These are phyloP conservation scores for Pseudolycoriella hygida DNA, from an alignment of 2,888 invertebrate genomes.

Conservation along the genomic window DNA sequence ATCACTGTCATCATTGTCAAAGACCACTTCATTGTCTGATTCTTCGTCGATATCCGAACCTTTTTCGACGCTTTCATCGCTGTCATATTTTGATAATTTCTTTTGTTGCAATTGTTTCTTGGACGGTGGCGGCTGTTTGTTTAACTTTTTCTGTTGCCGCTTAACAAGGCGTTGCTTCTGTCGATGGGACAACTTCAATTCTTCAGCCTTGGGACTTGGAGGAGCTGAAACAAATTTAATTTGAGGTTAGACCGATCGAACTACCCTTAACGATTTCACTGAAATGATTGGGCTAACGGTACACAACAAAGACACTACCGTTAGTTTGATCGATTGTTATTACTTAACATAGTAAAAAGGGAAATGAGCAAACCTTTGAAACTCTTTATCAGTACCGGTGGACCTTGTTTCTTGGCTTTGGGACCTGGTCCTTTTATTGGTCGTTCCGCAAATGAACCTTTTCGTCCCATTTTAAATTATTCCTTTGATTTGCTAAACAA, in stretches of 20 bases:
- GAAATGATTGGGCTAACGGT: no score
- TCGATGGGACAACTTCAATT: slow-evolving; percentile 38
- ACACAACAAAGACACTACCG: no score
- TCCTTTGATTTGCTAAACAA: no score
- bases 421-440: slow-evolving; percentile 70
- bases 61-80: slow-evolving; percentile 14
- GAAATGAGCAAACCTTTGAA: slow-evolving; percentile 2
- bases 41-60: slow-evolving; percentile 23
- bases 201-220: neutral
- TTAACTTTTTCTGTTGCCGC: slow-evolving; percentile 36
- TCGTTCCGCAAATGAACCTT: slow-evolving; percentile 60
- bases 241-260: neutral
- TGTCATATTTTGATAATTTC: slow-evolving; percentile 16
- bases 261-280: no score
- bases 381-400: slow-evolving; percentile 34
- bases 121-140: slow-evolving; percentile 12
- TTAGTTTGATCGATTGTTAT: no score
- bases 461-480: slow-evolving; percentile 54
- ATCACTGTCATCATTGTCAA: slow-evolving; percentile 13
- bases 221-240: neutral
- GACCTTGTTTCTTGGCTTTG: slow-evolving; percentile 72
- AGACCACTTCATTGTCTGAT: slow-evolving; percentile 20
- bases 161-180: slow-evolving; percentile 50
- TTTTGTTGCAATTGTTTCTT: slow-evolving; percentile 10
- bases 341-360: no score